A percentile compares a stretch with the other conserved stretches of the same genome.
These are phyloP conservation scores for Sebastes goodei DNA, from an alignment of 2,797 vertebrate species.

Conservation along the genomic window DNA sequence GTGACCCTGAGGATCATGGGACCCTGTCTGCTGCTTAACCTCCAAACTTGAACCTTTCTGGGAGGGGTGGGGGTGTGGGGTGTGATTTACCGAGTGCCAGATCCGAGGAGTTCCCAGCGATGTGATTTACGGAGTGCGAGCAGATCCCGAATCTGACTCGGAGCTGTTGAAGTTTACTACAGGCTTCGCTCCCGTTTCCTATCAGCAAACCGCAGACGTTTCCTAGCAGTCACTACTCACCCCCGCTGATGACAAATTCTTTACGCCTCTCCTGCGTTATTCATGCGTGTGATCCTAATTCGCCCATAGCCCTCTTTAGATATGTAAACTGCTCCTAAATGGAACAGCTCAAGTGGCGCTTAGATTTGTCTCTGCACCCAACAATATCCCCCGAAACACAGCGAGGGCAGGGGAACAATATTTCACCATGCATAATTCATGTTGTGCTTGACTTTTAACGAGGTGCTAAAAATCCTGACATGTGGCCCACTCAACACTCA, in stretches of 20 bases:
- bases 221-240: background rate
- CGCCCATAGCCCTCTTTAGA: conserved; percentile 17
- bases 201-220: conserved; percentile 32
- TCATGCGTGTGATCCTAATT: conserved; percentile 38
- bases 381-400: conserved; percentile 50
- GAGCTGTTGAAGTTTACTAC: conserved; percentile 38
- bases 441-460: conserved; percentile 75
- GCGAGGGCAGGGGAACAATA: conserved; percentile 57
- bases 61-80: background rate
- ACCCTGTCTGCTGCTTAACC: conserved; percentile 49
- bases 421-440: conserved; percentile 78
- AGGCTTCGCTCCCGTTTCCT: conserved; percentile 27
- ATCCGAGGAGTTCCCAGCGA: conserved; percentile 22
- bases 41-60: conserved; percentile 36
- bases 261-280: conserved; percentile 23
- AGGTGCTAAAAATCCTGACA: conserved; percentile 78
- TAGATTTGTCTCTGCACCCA: conserved; percentile 53
- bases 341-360: conserved; percentile 41
- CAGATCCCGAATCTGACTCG: conserved; percentile 40
- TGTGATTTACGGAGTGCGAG: conserved; percentile 50
- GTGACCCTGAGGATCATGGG: conserved; percentile 42
- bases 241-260: conserved; percentile 26
- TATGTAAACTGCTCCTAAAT: conserved; percentile 52
- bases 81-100: conserved; percentile 55
- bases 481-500: conserved; percentile 65